Base-by-base conservation (phyloP, 2,797 vertebrate species). In the Caiman crocodilus region DNA sequence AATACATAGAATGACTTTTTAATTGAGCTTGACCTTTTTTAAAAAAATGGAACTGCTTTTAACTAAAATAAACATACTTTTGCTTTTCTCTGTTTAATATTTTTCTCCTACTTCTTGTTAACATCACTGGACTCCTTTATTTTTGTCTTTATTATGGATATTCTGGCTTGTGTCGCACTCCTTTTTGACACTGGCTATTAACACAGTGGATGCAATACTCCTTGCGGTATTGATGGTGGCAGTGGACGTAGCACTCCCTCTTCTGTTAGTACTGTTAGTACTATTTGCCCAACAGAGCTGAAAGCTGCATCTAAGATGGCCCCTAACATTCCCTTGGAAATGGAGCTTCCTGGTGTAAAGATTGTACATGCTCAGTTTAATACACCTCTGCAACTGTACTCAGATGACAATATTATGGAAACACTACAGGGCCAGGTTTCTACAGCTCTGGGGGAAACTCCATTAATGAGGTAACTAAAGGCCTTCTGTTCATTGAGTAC, bases 321-420 rank as follows among this genome's bases (percentile, higher is more conserved):
- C 97, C 98, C 98, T 92, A 98, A 98, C 90, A 97, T 98, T 83
- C 98, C 98, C 90, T 93, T 98, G 98, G 98, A 98, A 94, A 98
- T 98, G 98, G 98, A 98, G 77, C 98, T 98, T 60, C 98, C 98
- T 0, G 98, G 98, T 86, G 98, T 98, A 97, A 98, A 97, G 98
- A 98, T 98, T 92, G 96, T 98, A 20, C 98, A 98, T 25, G 97
- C 98, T 79, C 98, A 98, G 93, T 98, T 98, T 98, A 98, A 98
- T 90, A 98, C 98, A 79, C 98, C 98, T 4, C 97, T 98, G 98
- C 98, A 98, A 93, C 90, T 98, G 94, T 98, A 98, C 95, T 98
- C 98, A 97, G 98, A 98, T 97, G 98, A 98, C 95, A 98, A 98
- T 98, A 98, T 98, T 94, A 97, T 98, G 97, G 98, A 98, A 96